Evolutionary conservation across 1,140 invertebrate species (phyloP).

Genomic region (Stegodyphus dumicola): DNA sequence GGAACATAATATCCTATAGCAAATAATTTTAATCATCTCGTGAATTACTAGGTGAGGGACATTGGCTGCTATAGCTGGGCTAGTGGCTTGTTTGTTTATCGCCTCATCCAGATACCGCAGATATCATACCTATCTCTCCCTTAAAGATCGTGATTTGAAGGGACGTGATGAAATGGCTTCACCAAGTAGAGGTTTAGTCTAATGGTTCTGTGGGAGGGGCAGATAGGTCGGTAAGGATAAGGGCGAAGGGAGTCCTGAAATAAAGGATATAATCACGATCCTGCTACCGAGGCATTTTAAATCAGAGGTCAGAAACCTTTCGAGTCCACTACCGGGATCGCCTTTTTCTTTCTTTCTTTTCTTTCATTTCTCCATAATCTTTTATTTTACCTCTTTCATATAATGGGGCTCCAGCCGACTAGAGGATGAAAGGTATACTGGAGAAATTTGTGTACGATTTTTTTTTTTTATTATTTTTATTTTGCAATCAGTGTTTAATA

Average conservation of each 20-base stretch:
- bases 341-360: not conserved
- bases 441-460: too few species aligned
- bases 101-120: not conserved
- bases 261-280: conserved; percentile 57
- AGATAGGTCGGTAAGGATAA: conserved; percentile 22
- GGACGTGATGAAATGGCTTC: conserved; percentile 48
- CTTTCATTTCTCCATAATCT: not conserved
- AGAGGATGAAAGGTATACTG: too few species aligned
- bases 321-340: conserved; percentile 43
- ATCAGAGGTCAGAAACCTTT: conserved; percentile 31
- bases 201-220: conserved; percentile 48
- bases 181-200: conserved; percentile 19
- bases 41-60: too few species aligned
- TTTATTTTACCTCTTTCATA: not conserved
- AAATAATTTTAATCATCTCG: too few species aligned
- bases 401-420: too few species aligned
- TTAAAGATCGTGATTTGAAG: conserved; percentile 41
- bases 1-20: too few species aligned
- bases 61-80: too few species aligned
- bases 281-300: conserved; percentile 44
- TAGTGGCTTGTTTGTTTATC: too few species aligned
- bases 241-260: conserved; percentile 29
- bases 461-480: too few species aligned
- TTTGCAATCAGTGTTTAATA: too few species aligned
- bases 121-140: conserved; percentile 7